phyloP scores from a whole-genome alignment of 2,888 invertebrate genomes.

The Noctua janthina region DNA sequence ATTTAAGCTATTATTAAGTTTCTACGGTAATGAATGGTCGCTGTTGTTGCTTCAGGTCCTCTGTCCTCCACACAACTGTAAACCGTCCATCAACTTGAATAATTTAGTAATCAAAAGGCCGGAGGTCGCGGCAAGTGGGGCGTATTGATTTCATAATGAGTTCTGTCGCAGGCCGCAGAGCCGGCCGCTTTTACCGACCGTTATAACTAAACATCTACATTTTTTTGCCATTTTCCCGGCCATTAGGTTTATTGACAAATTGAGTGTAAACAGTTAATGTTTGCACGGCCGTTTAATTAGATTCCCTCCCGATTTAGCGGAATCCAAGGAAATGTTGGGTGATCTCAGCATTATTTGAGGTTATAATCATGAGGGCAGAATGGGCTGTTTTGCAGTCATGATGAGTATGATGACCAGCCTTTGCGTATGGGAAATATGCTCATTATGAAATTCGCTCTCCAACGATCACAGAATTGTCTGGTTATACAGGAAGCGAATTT shows the following conservation, averaged over 20 bases:
- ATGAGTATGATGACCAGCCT: background rate
- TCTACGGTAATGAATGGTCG: background rate
- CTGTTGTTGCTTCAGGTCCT: background rate
- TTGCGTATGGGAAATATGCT: constrained; percentile 10
- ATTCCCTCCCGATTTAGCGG: constrained; percentile 18
- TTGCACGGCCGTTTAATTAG: constrained; percentile 45
- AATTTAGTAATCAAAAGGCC: constrained; percentile 65
- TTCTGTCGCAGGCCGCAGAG: constrained; percentile 30
- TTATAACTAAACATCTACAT: constrained; percentile 52
- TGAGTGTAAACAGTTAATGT: constrained; percentile 49
- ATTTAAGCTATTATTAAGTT: background rate
- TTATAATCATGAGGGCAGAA: constrained; percentile 4
- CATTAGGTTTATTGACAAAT: constrained; percentile 56
- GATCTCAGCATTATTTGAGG: constrained; percentile 8
- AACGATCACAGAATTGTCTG: background rate
- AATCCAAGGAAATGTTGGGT: constrained; percentile 20
- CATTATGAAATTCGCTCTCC: background rate
- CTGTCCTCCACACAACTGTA: constrained; percentile 10
- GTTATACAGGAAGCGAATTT: background rate
- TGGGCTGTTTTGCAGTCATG: constrained; percentile 3
- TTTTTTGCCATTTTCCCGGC: constrained; percentile 47
- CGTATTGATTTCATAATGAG: constrained; percentile 67
- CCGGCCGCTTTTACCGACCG: constrained; percentile 18
- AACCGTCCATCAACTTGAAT: constrained; percentile 53
- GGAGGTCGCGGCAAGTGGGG: constrained; percentile 67